Percentiles rank a stretch among this genome's conserved stretches.
Evolutionary conservation across 2,797 vertebrate genomes (phyloP).

Genomic region (Acestrorhynchus altus): DNA sequence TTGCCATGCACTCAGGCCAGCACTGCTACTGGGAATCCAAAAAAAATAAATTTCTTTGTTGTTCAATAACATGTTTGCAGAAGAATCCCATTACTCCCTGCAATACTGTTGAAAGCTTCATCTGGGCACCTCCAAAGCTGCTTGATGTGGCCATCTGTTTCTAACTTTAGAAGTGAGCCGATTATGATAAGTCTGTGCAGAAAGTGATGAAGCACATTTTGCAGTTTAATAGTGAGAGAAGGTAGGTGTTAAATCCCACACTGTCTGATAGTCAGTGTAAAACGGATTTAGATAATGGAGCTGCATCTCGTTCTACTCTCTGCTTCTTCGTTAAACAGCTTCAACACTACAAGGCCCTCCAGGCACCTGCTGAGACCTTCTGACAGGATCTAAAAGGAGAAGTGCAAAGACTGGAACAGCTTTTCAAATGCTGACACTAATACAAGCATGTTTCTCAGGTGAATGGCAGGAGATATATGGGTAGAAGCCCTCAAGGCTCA

Average conservation of each 20-base stretch:
- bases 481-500: not conserved
- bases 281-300: not conserved
- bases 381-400: not conserved
- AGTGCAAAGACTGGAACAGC: not conserved
- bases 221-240: not conserved
- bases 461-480: not conserved
- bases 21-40: too few species aligned
- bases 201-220: not conserved
- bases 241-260: not conserved
- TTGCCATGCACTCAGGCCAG: too few species aligned
- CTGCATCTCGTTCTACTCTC: not conserved
- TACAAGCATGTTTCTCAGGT: not conserved
- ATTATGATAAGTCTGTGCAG: not conserved
- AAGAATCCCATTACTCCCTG: not conserved
- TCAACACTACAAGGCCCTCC: not conserved
- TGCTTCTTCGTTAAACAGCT: not conserved
- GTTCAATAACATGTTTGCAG: not conserved
- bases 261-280: not conserved
- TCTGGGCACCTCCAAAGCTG: not conserved
- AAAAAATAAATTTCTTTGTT: not conserved
- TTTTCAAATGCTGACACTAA: not conserved
- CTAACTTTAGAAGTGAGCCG: slow-evolving; percentile 1
- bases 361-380: not conserved
- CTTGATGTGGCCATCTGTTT: not conserved
- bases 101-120: not conserved